Conservation (phyloP, 2,797 vertebrate genomes). For the Lepidocolaptes lacrymiger region DNA sequence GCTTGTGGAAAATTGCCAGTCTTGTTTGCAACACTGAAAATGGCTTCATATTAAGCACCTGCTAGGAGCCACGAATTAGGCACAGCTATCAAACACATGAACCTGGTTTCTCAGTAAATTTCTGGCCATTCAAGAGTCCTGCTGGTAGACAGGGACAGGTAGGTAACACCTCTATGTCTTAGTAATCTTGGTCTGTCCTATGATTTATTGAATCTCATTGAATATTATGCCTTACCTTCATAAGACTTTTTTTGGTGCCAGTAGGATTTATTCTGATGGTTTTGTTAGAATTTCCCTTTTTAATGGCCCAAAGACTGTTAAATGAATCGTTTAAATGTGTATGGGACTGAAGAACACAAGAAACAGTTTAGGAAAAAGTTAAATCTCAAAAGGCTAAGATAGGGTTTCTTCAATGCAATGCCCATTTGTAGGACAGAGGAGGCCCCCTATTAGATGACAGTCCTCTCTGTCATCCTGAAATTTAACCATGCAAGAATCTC, state of each 20-base stretch:
- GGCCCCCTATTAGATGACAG: not conserved
- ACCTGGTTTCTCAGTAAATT: not conserved
- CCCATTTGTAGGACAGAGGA: not conserved
- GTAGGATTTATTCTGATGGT: not conserved
- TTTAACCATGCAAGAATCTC: not conserved
- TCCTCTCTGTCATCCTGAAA: conserved; percentile 8
- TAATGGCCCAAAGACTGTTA: not conserved
- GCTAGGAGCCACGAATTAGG: not conserved
- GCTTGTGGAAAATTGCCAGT: not conserved
- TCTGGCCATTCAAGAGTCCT: not conserved
- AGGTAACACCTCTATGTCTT: not conserved
- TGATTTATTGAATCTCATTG: not conserved
- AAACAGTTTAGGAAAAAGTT: not conserved
- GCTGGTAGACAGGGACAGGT: not conserved
- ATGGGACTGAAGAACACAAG: not conserved
- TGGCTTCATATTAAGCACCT: not conserved
- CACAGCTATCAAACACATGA: not conserved
- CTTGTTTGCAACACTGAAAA: not conserved
- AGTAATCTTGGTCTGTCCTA: not conserved
- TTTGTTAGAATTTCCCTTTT: not conserved
- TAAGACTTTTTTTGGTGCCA: not conserved
- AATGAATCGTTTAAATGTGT: not conserved
- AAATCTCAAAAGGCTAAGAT: not conserved
- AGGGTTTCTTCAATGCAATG: not conserved
- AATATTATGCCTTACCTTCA: not conserved